Base-by-base conservation (phyloP, 2,113 vertebrate genomes). In the Arizona elegans region DNA sequence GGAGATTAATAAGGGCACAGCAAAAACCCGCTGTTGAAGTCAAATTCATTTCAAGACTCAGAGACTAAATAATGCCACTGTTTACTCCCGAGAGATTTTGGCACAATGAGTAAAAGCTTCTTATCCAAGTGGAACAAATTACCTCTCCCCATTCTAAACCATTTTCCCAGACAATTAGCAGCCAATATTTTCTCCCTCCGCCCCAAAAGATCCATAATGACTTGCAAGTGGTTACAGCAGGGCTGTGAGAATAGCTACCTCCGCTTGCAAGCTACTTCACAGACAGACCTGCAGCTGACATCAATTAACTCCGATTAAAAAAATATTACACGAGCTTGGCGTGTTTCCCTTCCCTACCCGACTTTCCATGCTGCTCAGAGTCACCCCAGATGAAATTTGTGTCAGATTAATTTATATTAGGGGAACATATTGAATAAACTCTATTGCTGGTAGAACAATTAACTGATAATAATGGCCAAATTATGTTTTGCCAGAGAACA, bases 221-320 rank as follows among this genome's bases (percentile, higher is more conserved):
- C 1, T 91, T 0, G 6, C 3, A 93, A 94, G 23, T 24, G 88
- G 50, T 92, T 96, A 12, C 4, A 8, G 3, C 11, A 92, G 94
- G 95, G 90, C 43, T 95, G 88, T 38, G 93, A 93, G 47, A 96
- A 88, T 5, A 96, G 90, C 85, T 88, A 91, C 87, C 52, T 93
- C 13, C 10, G 94, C 11, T 89, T 93, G 93, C 91, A 75, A 94
- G 90, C 70, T 8, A 59, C 2, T 7, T 85, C 54, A 85, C 8
- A 90, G 52, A 93, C 89, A 26, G 59, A 26, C 86, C 92, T 86
- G 94, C 43, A 94, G 92, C 53, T 96, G 94, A 94, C 55, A 97
- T 94, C 62, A 97, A 96, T 95, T 95, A 97, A 92, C 43, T 94
- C 53, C 92, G 24, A 95, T 95, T 96, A 91, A 97, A 96, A 96